Conservation (phyloP, 2,797 vertebrate species). For the Nothura maculosa region DNA sequence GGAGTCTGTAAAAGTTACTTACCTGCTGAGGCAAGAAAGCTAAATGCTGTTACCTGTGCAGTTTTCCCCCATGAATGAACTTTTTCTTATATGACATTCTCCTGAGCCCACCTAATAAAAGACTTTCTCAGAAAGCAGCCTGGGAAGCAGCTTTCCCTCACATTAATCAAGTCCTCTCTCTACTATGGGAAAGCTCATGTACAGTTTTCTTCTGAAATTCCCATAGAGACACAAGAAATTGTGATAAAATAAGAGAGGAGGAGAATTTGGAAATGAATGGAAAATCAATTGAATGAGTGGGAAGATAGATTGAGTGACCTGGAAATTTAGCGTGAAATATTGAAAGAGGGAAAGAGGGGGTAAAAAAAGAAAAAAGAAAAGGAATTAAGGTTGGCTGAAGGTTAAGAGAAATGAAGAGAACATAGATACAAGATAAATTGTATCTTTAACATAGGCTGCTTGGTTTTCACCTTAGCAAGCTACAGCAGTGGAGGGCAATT, state of each 20-base stretch:
- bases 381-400: background rate
- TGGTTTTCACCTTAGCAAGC: background rate
- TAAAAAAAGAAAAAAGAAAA: background rate
- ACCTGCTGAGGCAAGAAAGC: background rate
- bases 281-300: background rate
- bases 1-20: background rate
- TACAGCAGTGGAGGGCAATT: background rate
- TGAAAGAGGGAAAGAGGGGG: background rate
- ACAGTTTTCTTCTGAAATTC: background rate
- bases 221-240: background rate
- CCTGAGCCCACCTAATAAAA: background rate
- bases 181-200: rapidly evolving
- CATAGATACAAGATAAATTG: background rate
- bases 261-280: background rate
- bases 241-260: background rate
- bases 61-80: background rate
- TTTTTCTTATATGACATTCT: background rate
- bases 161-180: background rate
- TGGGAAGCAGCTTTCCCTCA: background rate
- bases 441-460: background rate
- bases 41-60: background rate
- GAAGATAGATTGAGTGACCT: background rate
- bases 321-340: background rate
- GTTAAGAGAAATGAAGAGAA: background rate
- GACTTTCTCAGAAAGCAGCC: background rate